A percentile compares a stretch with the other conserved stretches of the same genome.
Evolutionary conservation across 1,140 invertebrate species (phyloP).

Genomic region (Drosophila athabasca): DNA sequence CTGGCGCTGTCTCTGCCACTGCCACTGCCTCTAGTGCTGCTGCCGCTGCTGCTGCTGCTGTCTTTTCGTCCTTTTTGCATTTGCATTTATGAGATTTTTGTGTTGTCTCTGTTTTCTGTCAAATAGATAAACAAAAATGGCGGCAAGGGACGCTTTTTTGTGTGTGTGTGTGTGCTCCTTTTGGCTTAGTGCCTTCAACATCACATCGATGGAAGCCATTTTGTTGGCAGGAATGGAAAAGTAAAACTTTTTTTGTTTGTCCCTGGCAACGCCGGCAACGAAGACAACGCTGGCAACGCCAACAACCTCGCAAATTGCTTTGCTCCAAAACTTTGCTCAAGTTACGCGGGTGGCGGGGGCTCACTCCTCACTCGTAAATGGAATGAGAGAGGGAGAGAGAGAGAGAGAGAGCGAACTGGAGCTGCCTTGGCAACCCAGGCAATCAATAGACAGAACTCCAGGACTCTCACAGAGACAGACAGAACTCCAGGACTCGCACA

Average conservation of each 20-base stretch:
- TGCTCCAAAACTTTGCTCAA: constrained; percentile 62
- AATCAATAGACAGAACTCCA: constrained; percentile 15
- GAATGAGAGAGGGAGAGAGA: neutral
- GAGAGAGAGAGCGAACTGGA: constrained; percentile 2
- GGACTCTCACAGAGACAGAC: constrained; percentile 1
- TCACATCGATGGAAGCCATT: constrained; percentile 69
- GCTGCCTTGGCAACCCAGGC: constrained; percentile 22
- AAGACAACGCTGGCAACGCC: constrained; percentile 9
- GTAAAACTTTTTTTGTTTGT: constrained; percentile 44
- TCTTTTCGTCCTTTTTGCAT: constrained; percentile 32
- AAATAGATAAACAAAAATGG: constrained; percentile 74
- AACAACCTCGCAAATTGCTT: constrained; percentile 71
- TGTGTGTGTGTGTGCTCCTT: constrained; percentile 11
- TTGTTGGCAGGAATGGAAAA: constrained; percentile 27
- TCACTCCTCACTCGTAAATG: neutral
- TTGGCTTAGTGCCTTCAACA: constrained; percentile 47
- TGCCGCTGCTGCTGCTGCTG: too few species aligned
- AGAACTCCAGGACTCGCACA: constrained; percentile 22
- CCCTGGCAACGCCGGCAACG: constrained; percentile 48
- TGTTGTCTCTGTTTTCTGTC: constrained; percentile 43
- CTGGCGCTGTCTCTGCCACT: neutral
- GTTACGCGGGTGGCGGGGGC: constrained; percentile 38
- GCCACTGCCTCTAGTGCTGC: neutral
- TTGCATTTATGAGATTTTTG: constrained; percentile 75
- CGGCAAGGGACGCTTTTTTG: constrained; percentile 44